Percentiles rank a stretch among this genome's conserved stretches.
These are phyloP conservation scores for Dryadula phaetusa DNA, from an alignment of 2,888 invertebrate species.

Conservation along the genomic window DNA sequence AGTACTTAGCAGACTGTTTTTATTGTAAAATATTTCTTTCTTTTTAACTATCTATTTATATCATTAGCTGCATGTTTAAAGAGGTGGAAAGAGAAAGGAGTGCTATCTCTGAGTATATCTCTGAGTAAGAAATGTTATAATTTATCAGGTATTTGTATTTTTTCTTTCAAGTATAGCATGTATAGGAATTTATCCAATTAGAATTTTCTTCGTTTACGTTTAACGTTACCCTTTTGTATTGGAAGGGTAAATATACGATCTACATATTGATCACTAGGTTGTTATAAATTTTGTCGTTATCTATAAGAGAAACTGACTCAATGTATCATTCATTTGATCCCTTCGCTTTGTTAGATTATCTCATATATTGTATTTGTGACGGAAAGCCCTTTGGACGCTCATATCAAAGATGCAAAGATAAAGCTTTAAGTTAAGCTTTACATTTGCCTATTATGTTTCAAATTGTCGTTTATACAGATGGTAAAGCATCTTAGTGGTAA, in stretches of 20 bases:
- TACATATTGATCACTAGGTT: conserved; percentile 2
- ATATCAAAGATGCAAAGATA: not conserved
- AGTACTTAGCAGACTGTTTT: no score
- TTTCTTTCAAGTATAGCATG: no score
- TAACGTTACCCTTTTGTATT: not conserved
- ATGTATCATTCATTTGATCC: conserved; percentile 4
- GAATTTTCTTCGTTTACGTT: not conserved
- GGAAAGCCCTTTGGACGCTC: not conserved
- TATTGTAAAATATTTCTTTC: no score
- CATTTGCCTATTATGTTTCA: not conserved
- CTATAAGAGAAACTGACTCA: not conserved
- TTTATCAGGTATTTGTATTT: no score
- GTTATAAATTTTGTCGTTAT: not conserved
- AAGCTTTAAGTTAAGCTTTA: not conserved
- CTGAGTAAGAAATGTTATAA: no score
- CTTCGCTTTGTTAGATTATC: conserved; percentile 12
- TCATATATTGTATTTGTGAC: conserved; percentile 5
- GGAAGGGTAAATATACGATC: conserved; percentile 8
- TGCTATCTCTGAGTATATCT: no score
- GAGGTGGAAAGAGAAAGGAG: no score
- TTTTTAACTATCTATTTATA: no score
- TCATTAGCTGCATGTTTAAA: no score
- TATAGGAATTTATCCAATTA: not conserved
- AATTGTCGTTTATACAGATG: not conserved
- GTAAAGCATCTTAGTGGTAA: not conserved